Base-by-base conservation (phyloP, 2,797 vertebrate genomes). In the Hoplostethus atlanticus region DNA sequence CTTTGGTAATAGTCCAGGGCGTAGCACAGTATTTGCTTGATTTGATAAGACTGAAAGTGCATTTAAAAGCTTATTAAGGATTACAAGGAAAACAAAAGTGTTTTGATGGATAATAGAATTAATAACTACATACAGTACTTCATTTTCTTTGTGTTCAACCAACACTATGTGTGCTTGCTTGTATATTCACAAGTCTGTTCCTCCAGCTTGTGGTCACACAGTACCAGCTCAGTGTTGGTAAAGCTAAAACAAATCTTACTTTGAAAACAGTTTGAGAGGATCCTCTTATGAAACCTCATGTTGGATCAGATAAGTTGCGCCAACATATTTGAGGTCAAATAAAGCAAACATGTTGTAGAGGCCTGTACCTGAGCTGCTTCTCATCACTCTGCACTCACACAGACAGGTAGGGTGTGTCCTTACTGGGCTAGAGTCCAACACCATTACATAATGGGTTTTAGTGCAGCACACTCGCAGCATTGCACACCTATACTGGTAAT, bases 371-470 rank as follows among this genome's bases (percentile, higher is more conserved):
- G 67, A 73, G 79, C 71, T 84, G 88, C 61, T 69, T 80, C 40
- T 64, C 68, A 74, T 84, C 72, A 86, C 52, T 74, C 57, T 3
- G 11, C 67, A 77, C 60, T 73, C 55, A 53, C 47, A 61, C 1
- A 48, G 57, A 81, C 83, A 81, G 71, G 73, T 65, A 64, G 80
- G 87, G 88, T 46, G 87, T 85, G 87, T 73, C 74, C 61, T 1
- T 53, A 34, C 25, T 69, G 69, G 76, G 61, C 77, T 17, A 65
- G 28, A 72, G 53, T 74, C 76, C 83, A 84, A 52, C 40, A 25
- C 13, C 17, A 57, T 85, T 76, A 59, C 70, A n/a, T 64, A 86
- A 77, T 64, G 16, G n/a, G 57, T 21, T 57, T 53, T 34, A 68
- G n/a, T 0, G 62, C 34, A 30, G 9, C 64, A 40, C 64, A 38